Evolutionary conservation across 2,888 invertebrate genomes (phyloP), one percentile per base, ranked within the genome.

Genomic region (Mesorhabditis spiculigera): DNA sequence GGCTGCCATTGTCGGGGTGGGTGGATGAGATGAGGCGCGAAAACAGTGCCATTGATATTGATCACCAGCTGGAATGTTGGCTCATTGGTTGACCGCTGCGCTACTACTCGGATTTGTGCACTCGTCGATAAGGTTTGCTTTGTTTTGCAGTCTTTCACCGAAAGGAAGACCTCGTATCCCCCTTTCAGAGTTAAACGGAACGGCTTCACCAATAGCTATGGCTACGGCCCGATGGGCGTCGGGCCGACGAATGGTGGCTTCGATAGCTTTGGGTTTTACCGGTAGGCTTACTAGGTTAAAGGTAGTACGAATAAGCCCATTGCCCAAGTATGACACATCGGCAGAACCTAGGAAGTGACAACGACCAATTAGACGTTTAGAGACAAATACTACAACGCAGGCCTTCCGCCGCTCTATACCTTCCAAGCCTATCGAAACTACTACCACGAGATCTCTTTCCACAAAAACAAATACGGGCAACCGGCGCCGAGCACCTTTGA

Each of bases 151-250:
- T 50, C n/a, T 50, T 10, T 2, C 1, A 50, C 8, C n/a, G 8
- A 13, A n/a, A 50, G 10, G n/a, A 50, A 50, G n/a, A 10, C n/a
- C 58, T n/a, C 58, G 8, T 50, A 50, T 13, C 10, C 50, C 13
- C n/a, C n/a, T 50, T 68, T 44, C 63, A 68, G 78, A 6, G 70
- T 75, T 6, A 81, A 80, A 72, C 72, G 80, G n/a, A 81, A 81
- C 68, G 81, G 78, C n/a, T 81, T 81, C 74, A 80, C 81, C 8
- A 82, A 82, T 68, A 80, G 80, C 69, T 82, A 80, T 65, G 81
- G 82, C 28, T 82, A 82, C 63, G 82, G 82, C 1, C 78, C 78
- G 2, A 70, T 69, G 42, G 82, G 82, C 41, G 63, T 81, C 8
- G 82, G 82, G 5, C 82, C 82, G 0, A 69, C 77, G 4, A 82